Evolutionary conservation across 2,888 invertebrate species (phyloP).

Genomic region (Spisula solida): DNA sequence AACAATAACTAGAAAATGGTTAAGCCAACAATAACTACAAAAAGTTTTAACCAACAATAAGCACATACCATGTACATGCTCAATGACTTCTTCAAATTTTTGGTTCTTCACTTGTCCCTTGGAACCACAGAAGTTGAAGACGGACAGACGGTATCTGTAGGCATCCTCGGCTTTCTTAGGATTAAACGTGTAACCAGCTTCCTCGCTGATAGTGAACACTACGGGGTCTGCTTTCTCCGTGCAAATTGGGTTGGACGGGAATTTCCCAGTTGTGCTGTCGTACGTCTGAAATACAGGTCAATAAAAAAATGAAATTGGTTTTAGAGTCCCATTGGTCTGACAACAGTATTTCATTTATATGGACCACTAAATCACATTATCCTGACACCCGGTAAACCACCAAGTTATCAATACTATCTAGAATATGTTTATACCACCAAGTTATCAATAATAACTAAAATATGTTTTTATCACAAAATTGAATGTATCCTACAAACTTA

Average conservation of each 20-base stretch:
- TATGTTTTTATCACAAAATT: too few relatives aligned
- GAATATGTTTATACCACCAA: too few relatives aligned
- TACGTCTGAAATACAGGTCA: background rate
- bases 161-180: slow-evolving; percentile 23
- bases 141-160: slow-evolving; percentile 50
- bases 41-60: too few relatives aligned
- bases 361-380: too few relatives aligned
- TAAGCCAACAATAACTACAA: background rate
- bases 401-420: too few relatives aligned
- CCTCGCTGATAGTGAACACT: slow-evolving; percentile 35
- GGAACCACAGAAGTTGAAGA: slow-evolving; percentile 60
- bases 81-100: slow-evolving; percentile 57
- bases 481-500: too few relatives aligned
- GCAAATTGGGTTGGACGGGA: slow-evolving; percentile 38
- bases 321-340: background rate
- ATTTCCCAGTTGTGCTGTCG: background rate
- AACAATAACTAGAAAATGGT: too few relatives aligned
- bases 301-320: background rate
- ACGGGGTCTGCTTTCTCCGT: slow-evolving; percentile 23
- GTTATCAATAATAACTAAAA: too few relatives aligned
- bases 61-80: slow-evolving; percentile 54
- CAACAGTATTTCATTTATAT: background rate
- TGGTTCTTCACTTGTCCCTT: slow-evolving; percentile 50
- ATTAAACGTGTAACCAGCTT: slow-evolving; percentile 46
- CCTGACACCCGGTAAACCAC: too few relatives aligned